Base-by-base conservation (phyloP, 2,113 vertebrate species). In the Taxidea taxus region DNA sequence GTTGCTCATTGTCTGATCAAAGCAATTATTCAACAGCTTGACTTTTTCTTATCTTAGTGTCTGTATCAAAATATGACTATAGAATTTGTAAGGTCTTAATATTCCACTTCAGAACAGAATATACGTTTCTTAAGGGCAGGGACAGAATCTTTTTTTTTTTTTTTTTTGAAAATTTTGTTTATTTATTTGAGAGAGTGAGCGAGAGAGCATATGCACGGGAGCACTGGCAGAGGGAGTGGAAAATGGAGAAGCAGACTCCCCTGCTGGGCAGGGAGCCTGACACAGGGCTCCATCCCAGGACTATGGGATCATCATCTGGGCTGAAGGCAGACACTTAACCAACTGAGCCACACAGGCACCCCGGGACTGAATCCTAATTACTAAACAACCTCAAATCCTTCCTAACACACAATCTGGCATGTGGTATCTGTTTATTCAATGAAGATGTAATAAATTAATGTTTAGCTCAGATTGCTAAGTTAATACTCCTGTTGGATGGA, bases 391-490 rank as follows among this genome's bases (percentile, higher is more conserved):
- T 85, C 34, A 51, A 56, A 34, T 56, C 16, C 5, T 89, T 86
- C 34, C 20, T 27, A 60, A 1, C 10, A 78, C 4, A 91, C 23
- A 70, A 12, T 77, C 21, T 86, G 54, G 20, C 25, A 42, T 47
- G 75, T 42, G 16, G 20, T 54, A 78, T 91, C 14, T 86, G 60
- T 93, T 92, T 95, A 72, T 72, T 72, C 9, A 62, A 31, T 68
- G 78, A 66, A 34, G 72, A 64, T 92, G 2, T 44, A 81, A 42
- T 77, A 62, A 95, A 85, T 91, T 16, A 34, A n/a, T 92, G 2
- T 58, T 90, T 87, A 81, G 42, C 11, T 27, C 2, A 66, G 21
- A 87, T 37, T 91, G 15, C 44, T 96, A 97, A 83, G 87, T 96
- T 93, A 92, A 94, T 96, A 72, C 77, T 77, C 31, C 21, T 66